These are phyloP conservation scores for Molossus alvarezi DNA, from an alignment of 2,797 vertebrate species.

Conservation along the genomic window DNA sequence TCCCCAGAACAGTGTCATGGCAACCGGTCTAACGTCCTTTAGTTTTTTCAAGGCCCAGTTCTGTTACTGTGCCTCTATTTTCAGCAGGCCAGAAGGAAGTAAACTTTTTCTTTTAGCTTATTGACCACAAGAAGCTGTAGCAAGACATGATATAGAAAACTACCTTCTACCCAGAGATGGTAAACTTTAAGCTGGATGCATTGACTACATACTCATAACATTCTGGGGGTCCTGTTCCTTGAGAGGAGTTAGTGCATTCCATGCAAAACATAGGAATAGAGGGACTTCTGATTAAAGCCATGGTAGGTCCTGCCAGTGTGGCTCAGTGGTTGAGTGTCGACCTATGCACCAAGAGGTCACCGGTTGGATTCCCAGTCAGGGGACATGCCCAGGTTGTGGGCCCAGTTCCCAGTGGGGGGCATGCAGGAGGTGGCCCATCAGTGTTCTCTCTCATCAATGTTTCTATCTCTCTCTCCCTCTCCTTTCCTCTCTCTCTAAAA, in stretches of 20 bases:
- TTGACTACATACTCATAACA: background rate
- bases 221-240: background rate
- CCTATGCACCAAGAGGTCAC: too few relatives aligned
- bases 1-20: background rate
- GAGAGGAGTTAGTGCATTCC: background rate
- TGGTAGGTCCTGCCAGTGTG: too few relatives aligned
- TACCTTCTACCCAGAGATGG: background rate
- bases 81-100: background rate
- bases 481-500: too few relatives aligned
- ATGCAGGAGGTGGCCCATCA: too few relatives aligned
- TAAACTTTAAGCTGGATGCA: background rate
- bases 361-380: too few relatives aligned
- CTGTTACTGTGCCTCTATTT: background rate
- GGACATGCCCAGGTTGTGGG: too few relatives aligned
- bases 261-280: background rate
- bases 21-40: background rate
- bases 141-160: background rate
- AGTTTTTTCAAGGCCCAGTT: background rate
- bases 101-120: slow-evolving; percentile 35
- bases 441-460: too few relatives aligned
- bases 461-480: too few relatives aligned
- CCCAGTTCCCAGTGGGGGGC: too few relatives aligned
- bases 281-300: background rate
- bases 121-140: background rate
- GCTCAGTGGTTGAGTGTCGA: too few relatives aligned